A percentile compares a stretch with the other conserved stretches of the same genome.
Evolutionary conservation across 1,140 invertebrate genomes (phyloP).

Genomic region (Alviniconcha marisindica): DNA sequence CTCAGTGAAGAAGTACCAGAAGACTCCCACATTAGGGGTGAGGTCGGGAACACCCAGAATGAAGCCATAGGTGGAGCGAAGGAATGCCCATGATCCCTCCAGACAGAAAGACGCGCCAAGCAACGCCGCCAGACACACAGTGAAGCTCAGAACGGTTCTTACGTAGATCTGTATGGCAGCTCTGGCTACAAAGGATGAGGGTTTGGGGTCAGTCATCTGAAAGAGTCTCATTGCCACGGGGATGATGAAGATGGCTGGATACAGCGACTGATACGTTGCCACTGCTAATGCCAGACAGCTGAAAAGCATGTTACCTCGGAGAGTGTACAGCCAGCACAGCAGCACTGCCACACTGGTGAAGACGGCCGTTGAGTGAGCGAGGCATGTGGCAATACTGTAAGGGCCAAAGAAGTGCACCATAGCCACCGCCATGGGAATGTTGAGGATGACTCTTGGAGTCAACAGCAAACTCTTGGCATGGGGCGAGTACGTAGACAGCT

Average conservation of each 20-base stretch:
- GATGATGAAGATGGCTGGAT: constrained; percentile 89
- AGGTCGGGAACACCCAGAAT: constrained; percentile 92
- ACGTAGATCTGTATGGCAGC: constrained; percentile 49
- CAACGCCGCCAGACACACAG: constrained; percentile 63
- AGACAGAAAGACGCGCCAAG: constrained; percentile 73
- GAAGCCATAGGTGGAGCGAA: constrained; percentile 89
- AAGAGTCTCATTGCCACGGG: constrained; percentile 82
- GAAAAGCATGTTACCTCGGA: constrained; percentile 76
- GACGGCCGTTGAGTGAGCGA: constrained; percentile 93
- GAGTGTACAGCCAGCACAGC: constrained; percentile 58
- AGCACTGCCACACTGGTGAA: constrained; percentile 84
- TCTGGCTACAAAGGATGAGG: constrained; percentile 29
- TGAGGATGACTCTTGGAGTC: constrained; percentile 54
- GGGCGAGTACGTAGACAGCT: constrained; percentile 62
- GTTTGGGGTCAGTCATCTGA: constrained; percentile 29
- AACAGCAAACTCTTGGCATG: constrained; percentile 62
- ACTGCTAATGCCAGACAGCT: constrained; percentile 84
- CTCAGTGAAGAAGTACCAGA: constrained; percentile 99
- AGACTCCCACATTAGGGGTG: constrained; percentile 97
- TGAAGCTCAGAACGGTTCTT: constrained; percentile 57
- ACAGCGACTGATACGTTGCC: constrained; percentile 89
- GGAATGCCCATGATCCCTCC: constrained; percentile 83
- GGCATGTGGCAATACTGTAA: constrained; percentile 91
- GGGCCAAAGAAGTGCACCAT: constrained; percentile 92
- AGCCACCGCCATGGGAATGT: constrained; percentile 64